phyloP scores from a whole-genome alignment of 2,113 vertebrate genomes.

The Glaucomys volans region DNA sequence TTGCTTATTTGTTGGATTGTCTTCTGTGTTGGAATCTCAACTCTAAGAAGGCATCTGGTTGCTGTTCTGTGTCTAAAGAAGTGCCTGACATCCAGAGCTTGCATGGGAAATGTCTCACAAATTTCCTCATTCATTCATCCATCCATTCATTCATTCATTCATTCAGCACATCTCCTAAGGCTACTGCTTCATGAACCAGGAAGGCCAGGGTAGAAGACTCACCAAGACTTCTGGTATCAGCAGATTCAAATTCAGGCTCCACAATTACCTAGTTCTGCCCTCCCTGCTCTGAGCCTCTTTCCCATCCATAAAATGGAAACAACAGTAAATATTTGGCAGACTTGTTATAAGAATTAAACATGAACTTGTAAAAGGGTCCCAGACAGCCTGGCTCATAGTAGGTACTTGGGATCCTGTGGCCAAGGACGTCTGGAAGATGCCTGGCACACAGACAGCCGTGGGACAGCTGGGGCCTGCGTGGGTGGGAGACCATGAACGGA shows the following conservation, averaged over 20 bases:
- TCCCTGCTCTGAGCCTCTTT: background rate
- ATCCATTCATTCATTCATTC: too few relatives aligned
- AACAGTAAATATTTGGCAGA: background rate
- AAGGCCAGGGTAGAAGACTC: background rate
- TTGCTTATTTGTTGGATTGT: background rate
- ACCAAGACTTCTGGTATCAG: background rate
- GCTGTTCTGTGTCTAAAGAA: background rate
- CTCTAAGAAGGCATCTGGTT: background rate
- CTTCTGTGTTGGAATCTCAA: background rate
- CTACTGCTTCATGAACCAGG: background rate
- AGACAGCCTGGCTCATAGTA: background rate
- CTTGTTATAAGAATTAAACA: background rate
- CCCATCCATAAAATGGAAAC: background rate
- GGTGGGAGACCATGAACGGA: background rate
- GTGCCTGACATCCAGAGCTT: background rate
- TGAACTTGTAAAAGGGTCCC: background rate
- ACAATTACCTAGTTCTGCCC: background rate
- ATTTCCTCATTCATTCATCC: background rate
- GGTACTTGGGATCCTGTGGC: background rate
- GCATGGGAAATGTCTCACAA: background rate
- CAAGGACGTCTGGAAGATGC: background rate
- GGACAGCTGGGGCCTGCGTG: background rate
- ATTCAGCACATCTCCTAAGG: background rate
- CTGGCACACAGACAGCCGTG: background rate
- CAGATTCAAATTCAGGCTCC: background rate